Evolutionary conservation across 2,113 vertebrate genomes (phyloP).

Genomic region (Dascyllus trimaculatus): DNA sequence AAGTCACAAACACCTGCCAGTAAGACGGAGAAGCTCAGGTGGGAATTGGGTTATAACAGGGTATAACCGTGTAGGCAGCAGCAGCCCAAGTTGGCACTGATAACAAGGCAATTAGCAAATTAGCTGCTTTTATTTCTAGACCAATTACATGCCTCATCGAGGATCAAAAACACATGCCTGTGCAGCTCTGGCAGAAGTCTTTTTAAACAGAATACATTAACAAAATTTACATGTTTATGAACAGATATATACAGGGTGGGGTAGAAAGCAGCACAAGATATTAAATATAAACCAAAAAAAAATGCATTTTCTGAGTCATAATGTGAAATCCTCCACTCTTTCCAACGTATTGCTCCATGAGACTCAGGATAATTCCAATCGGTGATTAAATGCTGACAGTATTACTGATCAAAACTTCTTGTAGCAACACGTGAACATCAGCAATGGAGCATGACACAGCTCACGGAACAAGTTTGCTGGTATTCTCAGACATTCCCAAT

Average conservation of each 20-base stretch:
- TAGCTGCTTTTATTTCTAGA: conserved; percentile 41
- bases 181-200: background rate
- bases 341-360: too few species aligned
- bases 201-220: background rate
- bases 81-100: conserved; percentile 24
- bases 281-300: too few species aligned
- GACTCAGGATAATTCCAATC: too few species aligned
- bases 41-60: conserved; percentile 4
- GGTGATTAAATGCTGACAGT: background rate
- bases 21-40: conserved; percentile 24
- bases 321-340: too few species aligned
- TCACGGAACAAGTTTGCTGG: too few species aligned
- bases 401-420: background rate
- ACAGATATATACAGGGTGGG: background rate
- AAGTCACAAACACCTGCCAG: conserved; percentile 3
- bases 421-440: too few species aligned
- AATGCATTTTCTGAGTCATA: too few species aligned
- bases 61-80: conserved; percentile 29
- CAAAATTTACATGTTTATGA: background rate
- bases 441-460: too few species aligned
- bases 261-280: background rate
- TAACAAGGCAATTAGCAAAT: conserved; percentile 57
- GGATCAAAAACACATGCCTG: conserved; percentile 18
- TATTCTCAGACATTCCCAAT: too few species aligned
- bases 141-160: conserved; percentile 54